These are phyloP conservation scores for Hyposmocoma kahamanoa DNA, from an alignment of 1,140 invertebrate species.

Conservation along the genomic window DNA sequence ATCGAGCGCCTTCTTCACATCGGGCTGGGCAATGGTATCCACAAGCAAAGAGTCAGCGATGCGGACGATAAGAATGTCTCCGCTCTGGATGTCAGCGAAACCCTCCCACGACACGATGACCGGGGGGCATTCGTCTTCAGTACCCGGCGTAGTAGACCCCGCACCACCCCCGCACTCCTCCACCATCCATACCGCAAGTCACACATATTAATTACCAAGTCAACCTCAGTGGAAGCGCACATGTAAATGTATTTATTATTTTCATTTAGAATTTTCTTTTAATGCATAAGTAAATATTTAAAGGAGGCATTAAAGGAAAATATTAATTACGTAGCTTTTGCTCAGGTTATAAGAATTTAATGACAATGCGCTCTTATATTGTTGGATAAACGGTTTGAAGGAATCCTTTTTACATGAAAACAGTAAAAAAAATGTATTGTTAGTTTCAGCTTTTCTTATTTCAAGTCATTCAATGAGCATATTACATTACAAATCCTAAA, in stretches of 20 bases:
- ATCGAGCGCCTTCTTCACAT: constrained; percentile 33
- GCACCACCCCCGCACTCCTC: constrained; percentile 67
- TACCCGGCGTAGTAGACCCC: constrained; percentile 9
- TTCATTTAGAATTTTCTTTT: too few relatives aligned
- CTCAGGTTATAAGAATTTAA: too few relatives aligned
- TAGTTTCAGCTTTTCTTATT: too few relatives aligned
- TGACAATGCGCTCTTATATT: too few relatives aligned
- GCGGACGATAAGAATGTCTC: constrained; percentile 80
- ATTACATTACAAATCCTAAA: too few relatives aligned
- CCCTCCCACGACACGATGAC: constrained; percentile 77
- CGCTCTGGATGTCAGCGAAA: constrained; percentile 77
- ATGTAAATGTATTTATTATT: constrained; percentile 16
- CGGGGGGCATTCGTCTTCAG: constrained; percentile 69
- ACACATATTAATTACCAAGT: constrained; percentile 36
- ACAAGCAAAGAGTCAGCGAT: constrained; percentile 76
- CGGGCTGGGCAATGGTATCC: constrained; percentile 44
- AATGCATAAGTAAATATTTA: too few relatives aligned
- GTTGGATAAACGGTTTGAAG: too few relatives aligned
- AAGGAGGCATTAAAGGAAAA: too few relatives aligned
- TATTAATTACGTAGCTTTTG: too few relatives aligned
- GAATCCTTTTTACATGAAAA: too few relatives aligned
- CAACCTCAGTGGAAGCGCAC: constrained; percentile 19
- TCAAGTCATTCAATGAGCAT: too few relatives aligned
- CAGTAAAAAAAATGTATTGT: too few relatives aligned
- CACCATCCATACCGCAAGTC: constrained; percentile 62